Conservation (phyloP, 2,888 invertebrate genomes). For the Agriopis leucophaearia region DNA sequence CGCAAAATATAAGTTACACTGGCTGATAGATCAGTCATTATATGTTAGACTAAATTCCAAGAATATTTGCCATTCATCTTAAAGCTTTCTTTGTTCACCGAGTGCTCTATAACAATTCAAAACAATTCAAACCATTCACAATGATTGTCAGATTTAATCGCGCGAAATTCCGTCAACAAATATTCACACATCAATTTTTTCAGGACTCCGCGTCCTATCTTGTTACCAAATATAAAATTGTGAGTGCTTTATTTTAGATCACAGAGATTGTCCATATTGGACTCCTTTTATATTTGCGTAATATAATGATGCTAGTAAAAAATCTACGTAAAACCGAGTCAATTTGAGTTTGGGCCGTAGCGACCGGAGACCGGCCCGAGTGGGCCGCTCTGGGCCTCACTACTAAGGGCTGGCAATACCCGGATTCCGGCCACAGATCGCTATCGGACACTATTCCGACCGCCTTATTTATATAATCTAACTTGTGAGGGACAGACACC, state of each 20-base stretch:
- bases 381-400: slow-evolving; percentile 11
- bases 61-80: not conserved
- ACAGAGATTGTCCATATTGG: slow-evolving; percentile 46
- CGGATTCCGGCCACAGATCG: slow-evolving; percentile 60
- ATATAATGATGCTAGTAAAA: slow-evolving; percentile 70
- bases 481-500: slow-evolving; percentile 84
- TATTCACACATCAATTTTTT: slow-evolving; percentile 25
- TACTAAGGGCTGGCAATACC: slow-evolving; percentile 57
- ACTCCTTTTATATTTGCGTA: slow-evolving; percentile 57
- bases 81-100: not conserved
- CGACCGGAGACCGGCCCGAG: slow-evolving; percentile 40
- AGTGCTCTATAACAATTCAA: not conserved
- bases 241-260: slow-evolving; percentile 45
- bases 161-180: not conserved
- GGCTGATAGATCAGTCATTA: not conserved
- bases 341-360: slow-evolving; percentile 66
- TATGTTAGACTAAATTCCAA: not conserved
- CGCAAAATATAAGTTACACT: slow-evolving; percentile 66
- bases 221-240: slow-evolving; percentile 46
- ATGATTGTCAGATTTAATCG: not conserved
- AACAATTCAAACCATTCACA: not conserved
- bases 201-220: slow-evolving; percentile 35
- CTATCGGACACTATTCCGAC: slow-evolving; percentile 78
- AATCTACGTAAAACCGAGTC: slow-evolving; percentile 77
- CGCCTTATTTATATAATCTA: slow-evolving; percentile 85